Base-by-base conservation (phyloP, 1,140 invertebrate genomes). In the Sarcophaga peregrina region DNA sequence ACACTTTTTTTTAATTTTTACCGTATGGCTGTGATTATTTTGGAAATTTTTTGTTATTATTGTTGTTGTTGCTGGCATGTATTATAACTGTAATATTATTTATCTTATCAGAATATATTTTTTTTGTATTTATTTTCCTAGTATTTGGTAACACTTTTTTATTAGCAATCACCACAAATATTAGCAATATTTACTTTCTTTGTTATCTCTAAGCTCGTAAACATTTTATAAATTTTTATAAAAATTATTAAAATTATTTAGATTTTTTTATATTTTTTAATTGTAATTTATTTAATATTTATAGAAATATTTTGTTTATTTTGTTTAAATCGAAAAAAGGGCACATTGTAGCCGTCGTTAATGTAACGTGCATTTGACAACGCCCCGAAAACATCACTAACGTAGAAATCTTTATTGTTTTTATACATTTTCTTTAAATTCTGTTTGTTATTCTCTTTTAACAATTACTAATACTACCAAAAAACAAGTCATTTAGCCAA, bases 391-490 rank as follows among this genome's bases (percentile, higher is more conserved):
- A 58, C 15, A 58, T 58, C 54, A 58, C 54, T 58, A 58, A 58
- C 13, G 11, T 58, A 58, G 13, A 58, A 58, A 52, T 52, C 7
- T 5, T 58, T 7, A 58, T 58, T 15, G 11, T 58, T 58, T 13
- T 58, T 58, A 58, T 58, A n/a, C n/a, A 5, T 58, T 58, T 58
- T 58, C 7, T 37, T 58, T 58, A 8, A 58, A n/a, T 58, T 58
- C 25, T 58, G 54, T 58, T 58, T 58, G 13, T 58, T 58, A 58
- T 58, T 58, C 54, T 58, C 54, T 58, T 58, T 58, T 58, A n/a
- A n/a, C 8, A n/a, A n/a, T 58, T 58, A 58, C 15, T n/a, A 58
- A 58, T 58, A 58, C 54, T 58, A n/a, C n/a, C 13, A 58, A 58
- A 58, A 58, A 13, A n/a, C n/a, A 13, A 58, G 54, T 58, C 54